Base-by-base conservation (phyloP, 2,888 invertebrate species). In the Macroteleia sp. region DNA sequence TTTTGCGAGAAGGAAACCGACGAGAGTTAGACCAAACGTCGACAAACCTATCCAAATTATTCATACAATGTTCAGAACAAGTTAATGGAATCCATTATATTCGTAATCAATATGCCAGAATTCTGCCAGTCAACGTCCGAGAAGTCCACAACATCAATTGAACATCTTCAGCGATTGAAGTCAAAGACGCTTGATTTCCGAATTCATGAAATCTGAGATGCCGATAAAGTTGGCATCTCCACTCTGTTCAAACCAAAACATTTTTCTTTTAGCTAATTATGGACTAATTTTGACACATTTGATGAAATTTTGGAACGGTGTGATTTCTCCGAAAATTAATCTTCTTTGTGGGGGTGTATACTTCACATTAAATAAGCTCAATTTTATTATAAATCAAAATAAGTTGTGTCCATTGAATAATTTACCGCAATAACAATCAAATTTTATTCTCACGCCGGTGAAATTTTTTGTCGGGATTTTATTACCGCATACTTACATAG, bases 61-160 rank as follows among this genome's bases (percentile, higher is more conserved):
- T 56, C 62, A 71, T 62, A 56, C 54, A 48, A 42, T 39, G 25
- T 48, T 71, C n/a, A n/a, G n/a, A 56, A 62, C 71, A 71, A 62
- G 62, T 54, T 64, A 46, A 71, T 59, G 48, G 56, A 61, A 59
- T 61, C 52, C 19, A 52, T 61, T 52, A 70, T 44, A 50, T 16
- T 39, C 28, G 34, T 17, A 44, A 44, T 54, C 70, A 54, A 61
- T 70, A 46, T 44, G 52, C 52, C 36, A 50, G 52, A 10, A 52
- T 42, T 34, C 19, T 12, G 50, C 28, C 28, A 16, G 5, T 36
- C 4, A 19, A 36, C 36, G 12, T 17, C 66, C 20, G 10, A 12
- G 41, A 14, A 64, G 52, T 64, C 32, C 32, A 1, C 20, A 22
- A 46, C 42, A 46, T n/a, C n/a, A n/a, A n/a, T n/a, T 36, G 50